Evolutionary conservation across 1,140 invertebrate genomes (phyloP), one percentile per base, ranked within the genome.

Genomic region (Brachionus rubens): DNA sequence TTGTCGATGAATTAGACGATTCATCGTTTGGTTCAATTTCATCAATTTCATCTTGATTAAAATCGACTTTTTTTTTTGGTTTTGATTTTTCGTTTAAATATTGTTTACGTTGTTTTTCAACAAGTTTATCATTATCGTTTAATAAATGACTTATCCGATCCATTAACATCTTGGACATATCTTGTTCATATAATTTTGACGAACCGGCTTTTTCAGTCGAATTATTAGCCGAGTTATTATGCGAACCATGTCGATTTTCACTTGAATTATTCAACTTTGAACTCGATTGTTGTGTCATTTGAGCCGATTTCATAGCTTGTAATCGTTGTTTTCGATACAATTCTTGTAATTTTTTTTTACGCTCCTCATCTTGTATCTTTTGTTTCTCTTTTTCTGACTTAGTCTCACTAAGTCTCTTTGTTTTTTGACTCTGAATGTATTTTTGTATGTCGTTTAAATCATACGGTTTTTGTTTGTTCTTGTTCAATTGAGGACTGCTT

Each of bases 91-190:
- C 41, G 43, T 10, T n/a, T 9, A 41, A 10, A n/a, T 50, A 26
- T 52, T 50, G 68, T 33, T 54, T 72, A 2, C 21, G 9, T 50
- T 72, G 30, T 36, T 54, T 54, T 52, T 72, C 68, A 3, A 72
- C 68, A 5, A 72, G 28, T 26, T 54, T 48, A 36, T 72, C 68
- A 16, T 72, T 72, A n/a, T 72, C 68, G n/a, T 48, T 72, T 7
- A 72, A 24, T 33, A 72, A 47, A 40, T 72, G 68, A n/a, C 68
- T 72, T 16, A 72, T 72, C 28, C 50, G 46, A 12, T 72, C 68
- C 46, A 50, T 48, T 19, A 72, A 54, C 9, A 72, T 26, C 28
- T 50, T 72, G 30, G 68, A 72, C 68, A 72, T 72, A 46, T 72
- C 68, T 16, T 72, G 46, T 33, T 72, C 50, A 46, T 48, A 48